A percentile compares a stretch with the other conserved stretches of the same genome.
Evolutionary conservation across 30 jellyfish, hydroid and myxozoan genomes (phyloP).

Genomic region (Cassiopea xamachana): DNA sequence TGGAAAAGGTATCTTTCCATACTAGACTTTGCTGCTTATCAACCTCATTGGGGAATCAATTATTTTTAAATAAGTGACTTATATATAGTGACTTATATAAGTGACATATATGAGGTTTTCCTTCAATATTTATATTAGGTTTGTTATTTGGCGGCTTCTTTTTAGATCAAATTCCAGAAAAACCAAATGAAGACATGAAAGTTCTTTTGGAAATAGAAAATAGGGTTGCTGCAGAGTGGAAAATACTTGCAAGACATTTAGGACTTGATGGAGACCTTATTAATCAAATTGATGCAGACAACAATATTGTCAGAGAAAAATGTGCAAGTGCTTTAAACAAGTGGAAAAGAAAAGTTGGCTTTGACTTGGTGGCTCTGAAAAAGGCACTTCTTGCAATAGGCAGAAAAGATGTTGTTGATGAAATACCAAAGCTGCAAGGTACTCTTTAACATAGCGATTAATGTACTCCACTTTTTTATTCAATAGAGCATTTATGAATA

Average conservation of each 20-base stretch:
- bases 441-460: background rate
- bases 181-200: background rate
- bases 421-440: slow-evolving; percentile 29
- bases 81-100: too few species aligned
- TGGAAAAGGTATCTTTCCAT: too few species aligned
- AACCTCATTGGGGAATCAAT: too few species aligned
- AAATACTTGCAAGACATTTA: slow-evolving; percentile 33
- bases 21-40: too few species aligned
- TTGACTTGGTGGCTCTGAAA: slow-evolving; percentile 8
- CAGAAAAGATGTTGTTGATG: slow-evolving; percentile 24
- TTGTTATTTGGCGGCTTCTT: background rate
- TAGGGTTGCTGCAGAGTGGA: slow-evolving; percentile 56
- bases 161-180: background rate
- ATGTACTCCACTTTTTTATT: too few species aligned
- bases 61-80: too few species aligned
- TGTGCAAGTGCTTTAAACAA: background rate
- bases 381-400: slow-evolving; percentile 5
- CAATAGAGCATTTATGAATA: too few species aligned
- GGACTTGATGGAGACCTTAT: slow-evolving; percentile 10
- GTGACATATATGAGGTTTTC: background rate
- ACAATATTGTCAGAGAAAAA: background rate
- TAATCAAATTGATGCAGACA: slow-evolving; percentile 28
- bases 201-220: slow-evolving; percentile 12
- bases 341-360: slow-evolving; percentile 17
- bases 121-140: background rate